These are phyloP conservation scores for Arctocebus calabarensis DNA, from an alignment of 2,797 vertebrate genomes.

Conservation along the genomic window DNA sequence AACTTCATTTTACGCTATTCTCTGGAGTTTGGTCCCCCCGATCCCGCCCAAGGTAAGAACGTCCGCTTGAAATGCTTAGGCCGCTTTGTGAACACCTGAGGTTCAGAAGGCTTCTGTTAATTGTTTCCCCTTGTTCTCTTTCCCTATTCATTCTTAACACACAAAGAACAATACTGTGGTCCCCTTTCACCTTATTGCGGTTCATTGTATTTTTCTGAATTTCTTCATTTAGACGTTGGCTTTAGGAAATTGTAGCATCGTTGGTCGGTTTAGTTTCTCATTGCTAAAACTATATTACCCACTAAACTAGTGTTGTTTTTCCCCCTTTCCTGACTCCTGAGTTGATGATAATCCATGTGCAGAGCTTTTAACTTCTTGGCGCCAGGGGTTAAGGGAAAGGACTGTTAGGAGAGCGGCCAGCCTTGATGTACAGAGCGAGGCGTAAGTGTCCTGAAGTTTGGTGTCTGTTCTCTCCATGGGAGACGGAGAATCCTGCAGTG, in stretches of 20 bases:
- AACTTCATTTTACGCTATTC: slow-evolving; percentile 98
- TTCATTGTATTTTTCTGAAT: not conserved
- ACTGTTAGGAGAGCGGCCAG: slow-evolving; percentile 66
- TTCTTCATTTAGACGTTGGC: slow-evolving; percentile 37
- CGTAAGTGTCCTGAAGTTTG: slow-evolving; percentile 64
- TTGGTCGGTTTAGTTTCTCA: slow-evolving; percentile 51
- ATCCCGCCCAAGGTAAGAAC: slow-evolving; percentile 97
- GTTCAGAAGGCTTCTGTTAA: not conserved
- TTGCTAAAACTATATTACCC: slow-evolving; percentile 60
- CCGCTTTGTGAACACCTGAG: not conserved
- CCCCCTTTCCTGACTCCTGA: slow-evolving; percentile 72
- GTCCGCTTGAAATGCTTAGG: not conserved
- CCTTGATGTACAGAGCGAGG: slow-evolving; percentile 69
- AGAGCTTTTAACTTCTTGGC: slow-evolving; percentile 83
- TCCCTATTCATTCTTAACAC: not conserved
- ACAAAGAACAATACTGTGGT: not conserved
- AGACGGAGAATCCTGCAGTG: not conserved
- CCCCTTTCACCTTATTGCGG: not conserved
- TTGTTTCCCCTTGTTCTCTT: not conserved
- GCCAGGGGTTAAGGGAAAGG: slow-evolving; percentile 71
- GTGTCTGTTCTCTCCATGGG: not conserved
- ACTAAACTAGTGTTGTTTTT: slow-evolving; percentile 58
- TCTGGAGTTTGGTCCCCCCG: slow-evolving; percentile 97
- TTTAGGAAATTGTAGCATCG: not conserved
- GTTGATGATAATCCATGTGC: slow-evolving; percentile 76